phyloP scores from a whole-genome alignment of 2,113 vertebrate species.

The Bufo bufo region DNA sequence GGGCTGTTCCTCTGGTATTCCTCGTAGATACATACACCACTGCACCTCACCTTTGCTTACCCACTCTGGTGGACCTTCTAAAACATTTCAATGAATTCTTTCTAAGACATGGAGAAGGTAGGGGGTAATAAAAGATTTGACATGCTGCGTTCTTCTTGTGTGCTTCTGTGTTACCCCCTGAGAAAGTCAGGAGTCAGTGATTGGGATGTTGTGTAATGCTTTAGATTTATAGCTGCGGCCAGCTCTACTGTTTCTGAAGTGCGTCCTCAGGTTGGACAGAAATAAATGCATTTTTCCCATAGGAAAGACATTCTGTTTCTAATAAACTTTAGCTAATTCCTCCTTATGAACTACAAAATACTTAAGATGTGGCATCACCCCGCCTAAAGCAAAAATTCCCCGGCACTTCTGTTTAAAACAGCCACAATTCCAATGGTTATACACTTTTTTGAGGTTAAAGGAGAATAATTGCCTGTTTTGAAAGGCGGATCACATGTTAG shows the following conservation, averaged over 20 bases:
- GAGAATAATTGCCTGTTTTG: not conserved
- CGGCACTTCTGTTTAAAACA: not conserved
- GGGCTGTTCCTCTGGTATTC: too few relatives aligned
- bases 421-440: not conserved
- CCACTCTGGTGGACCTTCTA: too few relatives aligned
- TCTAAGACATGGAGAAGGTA: not conserved
- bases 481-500: not conserved
- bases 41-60: too few relatives aligned
- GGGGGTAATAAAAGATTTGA: not conserved
- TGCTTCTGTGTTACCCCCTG: not conserved
- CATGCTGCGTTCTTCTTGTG: not conserved
- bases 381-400: constrained; percentile 10
- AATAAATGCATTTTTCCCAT: not conserved
- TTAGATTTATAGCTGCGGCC: not conserved
- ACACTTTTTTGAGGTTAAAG: not conserved
- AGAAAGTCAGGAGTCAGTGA: not conserved
- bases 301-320: not conserved
- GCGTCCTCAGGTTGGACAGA: not conserved
- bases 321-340: constrained; percentile 9
- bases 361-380: constrained; percentile 35
- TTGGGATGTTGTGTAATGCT: not conserved
- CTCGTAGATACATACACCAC: too few relatives aligned
- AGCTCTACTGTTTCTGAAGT: not conserved
- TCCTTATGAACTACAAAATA: not conserved
- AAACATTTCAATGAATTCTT: not conserved